These are phyloP conservation scores for Egretta garzetta DNA, from an alignment of 2,113 vertebrate species.

Conservation along the genomic window DNA sequence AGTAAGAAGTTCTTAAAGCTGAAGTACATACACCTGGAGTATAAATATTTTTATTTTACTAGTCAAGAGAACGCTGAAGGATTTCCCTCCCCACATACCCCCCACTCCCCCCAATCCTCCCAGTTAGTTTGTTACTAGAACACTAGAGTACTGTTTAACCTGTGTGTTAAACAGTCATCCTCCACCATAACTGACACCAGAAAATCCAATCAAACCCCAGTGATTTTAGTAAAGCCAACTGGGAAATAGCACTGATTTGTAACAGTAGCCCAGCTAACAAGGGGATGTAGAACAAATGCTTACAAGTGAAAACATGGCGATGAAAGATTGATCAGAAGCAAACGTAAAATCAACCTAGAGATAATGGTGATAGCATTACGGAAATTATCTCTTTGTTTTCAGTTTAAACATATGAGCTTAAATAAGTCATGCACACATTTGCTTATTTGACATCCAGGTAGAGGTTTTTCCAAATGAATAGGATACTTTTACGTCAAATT, in stretches of 20 bases:
- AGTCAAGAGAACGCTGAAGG: neutral
- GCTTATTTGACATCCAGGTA: neutral
- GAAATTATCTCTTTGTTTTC: neutral
- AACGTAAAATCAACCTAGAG: neutral
- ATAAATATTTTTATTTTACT: neutral
- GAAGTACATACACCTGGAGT: neutral
- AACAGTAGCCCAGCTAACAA: neutral
- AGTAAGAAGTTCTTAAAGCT: neutral
- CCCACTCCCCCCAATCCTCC: rapidly evolving
- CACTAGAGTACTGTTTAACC: neutral
- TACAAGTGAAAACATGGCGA: neutral
- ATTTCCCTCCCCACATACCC: neutral
- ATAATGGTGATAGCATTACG: neutral
- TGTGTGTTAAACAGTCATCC: neutral
- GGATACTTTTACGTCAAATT: neutral
- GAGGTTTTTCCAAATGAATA: neutral
- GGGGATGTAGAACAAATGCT: neutral
- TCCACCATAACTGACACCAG: neutral
- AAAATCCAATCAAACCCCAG: neutral
- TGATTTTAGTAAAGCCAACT: neutral
- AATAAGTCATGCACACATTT: neutral
- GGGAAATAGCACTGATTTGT: neutral
- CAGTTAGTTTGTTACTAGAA: neutral
- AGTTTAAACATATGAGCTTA: neutral
- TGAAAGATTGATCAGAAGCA: neutral